Conservation (phyloP, 1,140 invertebrate species). For the Hestina assimilis region DNA sequence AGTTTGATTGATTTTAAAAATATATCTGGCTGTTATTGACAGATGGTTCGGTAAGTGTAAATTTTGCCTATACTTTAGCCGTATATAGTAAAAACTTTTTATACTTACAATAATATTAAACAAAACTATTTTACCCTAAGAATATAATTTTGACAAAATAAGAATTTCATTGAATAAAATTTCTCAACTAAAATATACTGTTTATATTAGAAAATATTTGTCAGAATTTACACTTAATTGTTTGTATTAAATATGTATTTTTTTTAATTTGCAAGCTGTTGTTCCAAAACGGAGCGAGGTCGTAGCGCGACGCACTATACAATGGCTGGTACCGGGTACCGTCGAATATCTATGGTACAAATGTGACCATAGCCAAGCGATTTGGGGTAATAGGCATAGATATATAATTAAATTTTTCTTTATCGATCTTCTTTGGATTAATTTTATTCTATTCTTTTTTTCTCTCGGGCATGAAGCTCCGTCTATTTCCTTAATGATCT, state of each 20-base stretch:
- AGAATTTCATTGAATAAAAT: no score
- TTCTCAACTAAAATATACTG: no score
- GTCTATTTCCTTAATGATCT: background rate
- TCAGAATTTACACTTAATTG: slow-evolving; percentile 14
- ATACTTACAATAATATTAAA: no score
- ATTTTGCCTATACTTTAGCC: slow-evolving; percentile 2
- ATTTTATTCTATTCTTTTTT: slow-evolving; percentile 5
- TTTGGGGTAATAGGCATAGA: slow-evolving; percentile 26
- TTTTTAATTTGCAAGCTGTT: slow-evolving; percentile 31
- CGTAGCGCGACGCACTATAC: slow-evolving; percentile 28
- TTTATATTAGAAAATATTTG: background rate
- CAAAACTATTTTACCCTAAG: no score
- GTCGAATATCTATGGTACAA: slow-evolving; percentile 20
- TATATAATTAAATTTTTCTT: slow-evolving; percentile 7
- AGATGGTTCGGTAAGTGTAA: slow-evolving; percentile 12
- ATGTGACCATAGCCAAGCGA: slow-evolving; percentile 26
- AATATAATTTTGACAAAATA: no score
- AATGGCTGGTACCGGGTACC: slow-evolving; percentile 27
- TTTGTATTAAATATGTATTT: slow-evolving; percentile 21
- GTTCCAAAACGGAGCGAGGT: slow-evolving; percentile 27
- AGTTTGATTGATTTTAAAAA: background rate
- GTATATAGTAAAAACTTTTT: no score
- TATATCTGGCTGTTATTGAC: background rate
- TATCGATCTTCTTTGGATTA: slow-evolving; percentile 8
- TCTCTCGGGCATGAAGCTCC: background rate